Conservation (phyloP, 2,888 invertebrate species). For the Agrotis segetum region DNA sequence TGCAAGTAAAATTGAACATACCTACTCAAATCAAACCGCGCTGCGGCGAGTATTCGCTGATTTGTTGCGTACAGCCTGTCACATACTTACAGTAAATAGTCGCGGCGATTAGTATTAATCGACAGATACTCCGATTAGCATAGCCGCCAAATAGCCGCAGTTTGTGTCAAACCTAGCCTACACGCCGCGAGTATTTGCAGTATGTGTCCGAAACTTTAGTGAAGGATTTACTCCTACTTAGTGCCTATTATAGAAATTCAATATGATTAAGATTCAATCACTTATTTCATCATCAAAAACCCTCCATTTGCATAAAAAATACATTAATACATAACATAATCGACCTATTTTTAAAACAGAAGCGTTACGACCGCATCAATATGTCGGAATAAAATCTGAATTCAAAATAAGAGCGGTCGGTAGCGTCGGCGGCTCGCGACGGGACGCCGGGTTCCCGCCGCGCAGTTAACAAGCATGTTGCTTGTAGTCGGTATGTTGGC, state of each 20-base stretch:
- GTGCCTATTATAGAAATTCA: neutral
- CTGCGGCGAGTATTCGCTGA: too few relatives aligned
- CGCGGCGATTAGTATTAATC: too few relatives aligned
- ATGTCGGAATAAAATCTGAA: slow-evolving; percentile 60
- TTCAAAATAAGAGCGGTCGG: slow-evolving; percentile 70
- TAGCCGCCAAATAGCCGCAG: too few relatives aligned
- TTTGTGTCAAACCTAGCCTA: too few relatives aligned
- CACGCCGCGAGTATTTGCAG: too few relatives aligned
- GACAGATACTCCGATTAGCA: too few relatives aligned
- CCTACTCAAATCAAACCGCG: too few relatives aligned
- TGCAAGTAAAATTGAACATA: too few relatives aligned
- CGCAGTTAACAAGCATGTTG: slow-evolving; percentile 65
- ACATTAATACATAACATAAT: slow-evolving; percentile 34
- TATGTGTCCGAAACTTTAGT: too few relatives aligned
- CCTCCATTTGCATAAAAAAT: slow-evolving; percentile 25
- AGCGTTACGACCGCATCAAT: slow-evolving; percentile 58
- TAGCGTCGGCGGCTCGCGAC: slow-evolving; percentile 70
- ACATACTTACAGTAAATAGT: too few relatives aligned
- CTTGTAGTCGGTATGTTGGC: slow-evolving; percentile 58
- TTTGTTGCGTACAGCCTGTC: too few relatives aligned
- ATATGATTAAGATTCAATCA: neutral
- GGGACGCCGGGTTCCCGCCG: slow-evolving; percentile 65
- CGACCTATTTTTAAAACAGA: slow-evolving; percentile 60
- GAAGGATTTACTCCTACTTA: too few relatives aligned
- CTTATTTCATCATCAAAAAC: neutral